Conservation (phyloP, 2,797 vertebrate genomes). For the Hoplostethus atlanticus region DNA sequence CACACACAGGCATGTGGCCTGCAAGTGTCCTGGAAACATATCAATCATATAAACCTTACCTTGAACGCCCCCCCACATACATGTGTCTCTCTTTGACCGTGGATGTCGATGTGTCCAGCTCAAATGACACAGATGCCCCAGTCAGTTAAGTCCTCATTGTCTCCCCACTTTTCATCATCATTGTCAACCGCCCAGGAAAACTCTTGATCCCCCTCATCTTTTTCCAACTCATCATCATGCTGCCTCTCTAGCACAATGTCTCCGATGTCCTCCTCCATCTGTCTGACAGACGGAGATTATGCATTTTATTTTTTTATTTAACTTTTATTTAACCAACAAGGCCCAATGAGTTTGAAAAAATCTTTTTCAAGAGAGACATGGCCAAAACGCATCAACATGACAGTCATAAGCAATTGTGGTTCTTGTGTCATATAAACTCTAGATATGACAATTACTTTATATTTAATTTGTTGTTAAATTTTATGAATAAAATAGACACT, state of each 20-base stretch:
- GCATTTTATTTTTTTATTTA: conserved; percentile 15
- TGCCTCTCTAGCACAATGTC: conserved; percentile 32
- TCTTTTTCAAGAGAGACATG: neutral
- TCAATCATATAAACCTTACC: conserved; percentile 13
- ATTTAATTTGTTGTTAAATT: too few species aligned
- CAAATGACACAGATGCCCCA: conserved; percentile 18
- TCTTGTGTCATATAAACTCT: neutral
- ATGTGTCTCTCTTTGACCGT: neutral
- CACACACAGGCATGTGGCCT: conserved; percentile 22
- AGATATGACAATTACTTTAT: neutral
- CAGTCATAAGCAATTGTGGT: neutral
- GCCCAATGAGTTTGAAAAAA: conserved; percentile 8
- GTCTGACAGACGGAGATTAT: conserved; percentile 31
- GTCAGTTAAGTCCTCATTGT: conserved; percentile 16
- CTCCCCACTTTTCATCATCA: conserved; percentile 32
- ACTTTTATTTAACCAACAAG: conserved; percentile 14
- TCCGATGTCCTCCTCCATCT: conserved; percentile 38
- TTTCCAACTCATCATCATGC: conserved; percentile 21
- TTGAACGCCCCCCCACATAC: conserved; percentile 21
- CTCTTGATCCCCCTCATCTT: neutral
- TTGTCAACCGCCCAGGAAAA: too few species aligned
- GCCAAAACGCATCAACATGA: neutral
- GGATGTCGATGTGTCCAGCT: conserved; percentile 15
- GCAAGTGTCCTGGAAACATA: conserved; percentile 24
- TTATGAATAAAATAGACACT: too few species aligned